phyloP scores from a whole-genome alignment of 2,888 invertebrate species.

The Ceratothoa steindachneri region DNA sequence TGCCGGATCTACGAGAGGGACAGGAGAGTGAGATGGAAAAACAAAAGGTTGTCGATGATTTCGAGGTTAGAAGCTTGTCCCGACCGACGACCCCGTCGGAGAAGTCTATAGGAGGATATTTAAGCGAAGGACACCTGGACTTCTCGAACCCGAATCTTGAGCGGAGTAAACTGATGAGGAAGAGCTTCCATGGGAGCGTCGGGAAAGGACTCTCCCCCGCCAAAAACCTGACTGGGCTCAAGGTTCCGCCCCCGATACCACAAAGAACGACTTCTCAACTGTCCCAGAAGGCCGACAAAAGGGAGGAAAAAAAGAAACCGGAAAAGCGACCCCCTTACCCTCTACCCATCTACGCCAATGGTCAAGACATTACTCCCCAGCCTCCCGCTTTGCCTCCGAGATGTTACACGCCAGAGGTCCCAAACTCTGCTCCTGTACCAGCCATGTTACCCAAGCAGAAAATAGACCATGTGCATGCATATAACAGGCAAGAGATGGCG shows the following conservation, averaged over 20 bases:
- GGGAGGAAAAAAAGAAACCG: conserved; percentile 27
- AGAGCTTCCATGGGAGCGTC: conserved; percentile 79
- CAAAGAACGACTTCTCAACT: conserved; percentile 81
- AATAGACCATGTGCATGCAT: not conserved
- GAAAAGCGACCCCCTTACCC: conserved; percentile 49
- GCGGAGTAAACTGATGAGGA: conserved; percentile 79
- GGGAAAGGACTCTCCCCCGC: conserved; percentile 54
- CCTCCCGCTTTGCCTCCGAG: conserved; percentile 46
- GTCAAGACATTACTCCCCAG: conserved; percentile 30
- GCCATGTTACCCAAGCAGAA: not conserved
- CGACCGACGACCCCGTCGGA: conserved; percentile 56
- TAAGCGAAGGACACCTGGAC: conserved; percentile 82
- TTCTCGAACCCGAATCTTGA: conserved; percentile 78
- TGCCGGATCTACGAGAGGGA: conserved; percentile 84
- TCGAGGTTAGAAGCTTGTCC: conserved; percentile 55
- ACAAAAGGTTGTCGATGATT: conserved; percentile 50
- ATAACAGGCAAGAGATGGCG: not conserved
- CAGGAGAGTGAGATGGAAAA: conserved; percentile 55
- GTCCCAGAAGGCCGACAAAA: conserved; percentile 46
- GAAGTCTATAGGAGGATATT: conserved; percentile 65
- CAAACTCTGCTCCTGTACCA: not conserved
- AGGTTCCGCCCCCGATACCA: conserved; percentile 70
- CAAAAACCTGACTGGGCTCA: conserved; percentile 73
- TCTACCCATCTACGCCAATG: conserved; percentile 26
- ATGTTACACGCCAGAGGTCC: conserved; percentile 42